Percentiles rank a stretch among this genome's conserved stretches.
Evolutionary conservation across 2,797 vertebrate species (phyloP).

Genomic region (Rhadinocentrus ornatus): DNA sequence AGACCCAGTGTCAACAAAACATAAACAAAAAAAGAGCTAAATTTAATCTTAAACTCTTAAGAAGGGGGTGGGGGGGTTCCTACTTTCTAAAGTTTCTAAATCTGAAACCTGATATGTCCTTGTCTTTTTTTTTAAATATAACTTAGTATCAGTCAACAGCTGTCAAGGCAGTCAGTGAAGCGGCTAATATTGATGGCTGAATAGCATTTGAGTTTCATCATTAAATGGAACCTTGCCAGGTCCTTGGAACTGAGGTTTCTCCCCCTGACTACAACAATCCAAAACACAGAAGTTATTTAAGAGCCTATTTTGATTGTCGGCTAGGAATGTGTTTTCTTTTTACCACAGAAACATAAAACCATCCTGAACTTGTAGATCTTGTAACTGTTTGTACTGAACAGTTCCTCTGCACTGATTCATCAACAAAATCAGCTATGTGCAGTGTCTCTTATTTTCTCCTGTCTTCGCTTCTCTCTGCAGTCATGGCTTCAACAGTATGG

Average conservation of each 20-base stretch:
- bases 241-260: constrained; percentile 27
- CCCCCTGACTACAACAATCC: constrained; percentile 22
- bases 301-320: constrained; percentile 47
- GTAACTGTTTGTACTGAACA: constrained; percentile 8
- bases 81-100: constrained; percentile 27
- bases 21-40: constrained; percentile 2
- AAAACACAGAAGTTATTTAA: constrained; percentile 49
- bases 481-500: constrained; percentile 95
- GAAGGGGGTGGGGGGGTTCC: constrained; percentile 10
- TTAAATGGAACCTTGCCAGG: constrained; percentile 48
- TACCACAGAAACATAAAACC: constrained; percentile 36
- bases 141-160: constrained; percentile 11
- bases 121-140: constrained; percentile 23
- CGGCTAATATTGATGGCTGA: constrained; percentile 38
- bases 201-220: constrained; percentile 59
- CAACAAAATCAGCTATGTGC: constrained; percentile 17
- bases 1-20: neutral
- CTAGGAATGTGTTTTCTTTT: constrained; percentile 62
- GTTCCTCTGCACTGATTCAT: neutral
- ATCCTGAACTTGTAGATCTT: constrained; percentile 27
- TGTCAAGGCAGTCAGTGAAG: constrained; percentile 6
- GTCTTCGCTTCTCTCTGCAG: constrained; percentile 65
- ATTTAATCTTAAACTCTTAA: constrained; percentile 43
- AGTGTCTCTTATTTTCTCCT: constrained; percentile 13
- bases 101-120: constrained; percentile 43